A percentile compares a stretch with the other conserved stretches of the same genome.
These are phyloP conservation scores for Hesperia comma DNA, from an alignment of 2,888 invertebrate genomes.

Conservation along the genomic window DNA sequence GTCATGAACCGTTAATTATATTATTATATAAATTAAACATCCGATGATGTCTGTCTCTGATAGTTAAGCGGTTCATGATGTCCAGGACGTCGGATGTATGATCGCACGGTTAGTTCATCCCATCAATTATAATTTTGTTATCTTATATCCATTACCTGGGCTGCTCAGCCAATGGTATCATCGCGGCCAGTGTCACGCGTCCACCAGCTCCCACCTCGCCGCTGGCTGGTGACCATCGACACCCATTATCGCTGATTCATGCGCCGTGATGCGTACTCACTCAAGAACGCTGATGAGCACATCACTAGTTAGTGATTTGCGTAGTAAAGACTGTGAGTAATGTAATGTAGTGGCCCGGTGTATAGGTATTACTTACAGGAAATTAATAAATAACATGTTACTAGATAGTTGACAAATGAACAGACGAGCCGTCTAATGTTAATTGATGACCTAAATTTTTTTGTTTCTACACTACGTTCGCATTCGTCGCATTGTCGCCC, in stretches of 20 bases:
- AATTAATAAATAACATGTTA: too few relatives aligned
- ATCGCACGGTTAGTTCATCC: background rate
- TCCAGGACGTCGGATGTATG: background rate
- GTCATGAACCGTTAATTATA: too few relatives aligned
- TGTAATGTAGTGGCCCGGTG: too few relatives aligned
- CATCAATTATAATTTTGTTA: background rate
- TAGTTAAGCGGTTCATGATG: too few relatives aligned
- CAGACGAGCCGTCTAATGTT: too few relatives aligned
- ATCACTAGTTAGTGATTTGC: background rate
- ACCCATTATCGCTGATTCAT: conserved; percentile 19
- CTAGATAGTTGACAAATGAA: too few relatives aligned
- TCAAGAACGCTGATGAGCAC: background rate
- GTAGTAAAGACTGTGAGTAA: background rate
- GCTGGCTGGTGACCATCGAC: background rate
- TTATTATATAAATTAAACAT: too few relatives aligned
- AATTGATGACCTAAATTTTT: too few relatives aligned
- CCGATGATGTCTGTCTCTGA: too few relatives aligned
- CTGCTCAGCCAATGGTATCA: conserved; percentile 9
- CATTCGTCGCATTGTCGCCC: too few relatives aligned
- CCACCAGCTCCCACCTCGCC: conserved; percentile 10
- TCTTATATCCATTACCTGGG: background rate
- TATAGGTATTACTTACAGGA: too few relatives aligned
- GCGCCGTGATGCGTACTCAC: conserved; percentile 10
- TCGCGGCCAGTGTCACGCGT: conserved; percentile 19
- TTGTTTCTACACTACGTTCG: too few relatives aligned